Conservation (phyloP, 2,113 vertebrate species). For the Mixornis gularis region DNA sequence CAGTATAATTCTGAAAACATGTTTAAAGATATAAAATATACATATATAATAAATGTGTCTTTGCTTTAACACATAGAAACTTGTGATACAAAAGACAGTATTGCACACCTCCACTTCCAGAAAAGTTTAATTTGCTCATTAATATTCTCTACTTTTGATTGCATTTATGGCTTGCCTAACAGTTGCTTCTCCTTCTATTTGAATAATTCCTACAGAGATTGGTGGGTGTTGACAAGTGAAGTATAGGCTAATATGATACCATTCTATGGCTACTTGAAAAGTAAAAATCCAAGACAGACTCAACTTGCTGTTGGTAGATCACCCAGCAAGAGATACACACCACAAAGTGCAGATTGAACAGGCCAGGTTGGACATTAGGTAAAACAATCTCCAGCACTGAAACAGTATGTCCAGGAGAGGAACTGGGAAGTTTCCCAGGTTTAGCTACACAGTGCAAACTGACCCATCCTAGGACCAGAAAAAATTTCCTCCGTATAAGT, state of each 20-base stretch:
- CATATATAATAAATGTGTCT: background rate
- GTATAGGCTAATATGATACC: rapidly evolving
- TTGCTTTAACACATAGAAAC: background rate
- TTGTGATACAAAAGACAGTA: background rate
- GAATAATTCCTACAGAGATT: background rate
- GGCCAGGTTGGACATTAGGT: background rate
- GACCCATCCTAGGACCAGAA: background rate
- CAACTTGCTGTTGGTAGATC: background rate
- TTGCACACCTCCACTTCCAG: background rate
- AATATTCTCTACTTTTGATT: background rate
- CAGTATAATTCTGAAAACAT: background rate
- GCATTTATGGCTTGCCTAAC: background rate
- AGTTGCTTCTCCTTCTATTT: background rate
- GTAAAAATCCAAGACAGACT: background rate
- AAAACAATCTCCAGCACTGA: background rate
- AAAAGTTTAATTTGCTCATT: background rate
- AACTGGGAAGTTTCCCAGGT: background rate
- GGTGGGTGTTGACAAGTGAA: background rate
- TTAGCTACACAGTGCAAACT: background rate
- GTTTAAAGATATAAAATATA: background rate
- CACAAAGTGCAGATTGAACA: background rate
- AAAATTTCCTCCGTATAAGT: background rate
- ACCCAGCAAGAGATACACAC: background rate
- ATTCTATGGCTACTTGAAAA: background rate
- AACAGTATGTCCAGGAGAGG: background rate